These are phyloP conservation scores for Rhincodon typus DNA, from an alignment of 2,797 vertebrate species.

Conservation along the genomic window DNA sequence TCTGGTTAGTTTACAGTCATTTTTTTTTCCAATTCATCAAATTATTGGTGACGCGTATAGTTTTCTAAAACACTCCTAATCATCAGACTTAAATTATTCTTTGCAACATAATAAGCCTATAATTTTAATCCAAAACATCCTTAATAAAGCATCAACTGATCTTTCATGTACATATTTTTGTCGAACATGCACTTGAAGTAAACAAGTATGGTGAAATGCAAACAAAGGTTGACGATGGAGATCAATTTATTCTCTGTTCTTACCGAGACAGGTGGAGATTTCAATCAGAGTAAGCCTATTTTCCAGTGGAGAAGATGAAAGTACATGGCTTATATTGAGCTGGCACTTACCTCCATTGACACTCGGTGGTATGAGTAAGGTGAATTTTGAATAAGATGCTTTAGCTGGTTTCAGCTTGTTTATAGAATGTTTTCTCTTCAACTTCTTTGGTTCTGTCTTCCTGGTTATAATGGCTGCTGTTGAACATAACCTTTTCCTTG, in stretches of 20 bases:
- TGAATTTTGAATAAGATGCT: neutral
- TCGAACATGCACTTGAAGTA: no score
- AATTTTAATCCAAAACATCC: no score
- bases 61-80: no score
- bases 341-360: neutral
- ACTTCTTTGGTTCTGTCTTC: neutral
- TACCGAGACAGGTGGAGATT: neutral
- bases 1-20: no score
- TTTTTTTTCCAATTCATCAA: no score
- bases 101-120: no score
- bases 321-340: neutral
- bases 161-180: no score
- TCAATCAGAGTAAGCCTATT: neutral
- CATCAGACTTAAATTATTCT: no score
- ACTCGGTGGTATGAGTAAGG: neutral
- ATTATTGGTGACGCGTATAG: no score
- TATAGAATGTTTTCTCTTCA: neutral
- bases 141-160: no score
- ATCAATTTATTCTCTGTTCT: neutral
- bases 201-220: neutral
- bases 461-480: neutral
- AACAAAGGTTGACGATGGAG: neutral
- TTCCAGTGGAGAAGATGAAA: neutral
- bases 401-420: neutral
- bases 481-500: neutral